Conservation (phyloP, 2,888 invertebrate species). For the Drosophila pegasa region DNA sequence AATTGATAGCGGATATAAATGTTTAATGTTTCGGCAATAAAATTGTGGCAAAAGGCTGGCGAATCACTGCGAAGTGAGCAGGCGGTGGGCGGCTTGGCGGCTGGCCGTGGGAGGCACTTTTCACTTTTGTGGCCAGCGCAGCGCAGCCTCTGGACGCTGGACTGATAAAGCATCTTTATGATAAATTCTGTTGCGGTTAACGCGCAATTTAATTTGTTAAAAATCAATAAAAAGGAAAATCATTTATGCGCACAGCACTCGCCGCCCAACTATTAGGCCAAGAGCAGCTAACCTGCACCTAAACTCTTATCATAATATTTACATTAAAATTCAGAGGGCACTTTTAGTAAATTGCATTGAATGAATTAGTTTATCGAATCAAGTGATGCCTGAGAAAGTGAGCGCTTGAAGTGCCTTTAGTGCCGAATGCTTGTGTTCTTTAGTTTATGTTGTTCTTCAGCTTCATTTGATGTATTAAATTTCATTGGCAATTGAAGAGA, state of each 20-base stretch:
- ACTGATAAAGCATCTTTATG: conserved; percentile 76
- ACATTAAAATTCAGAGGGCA: conserved; percentile 5
- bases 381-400: not conserved
- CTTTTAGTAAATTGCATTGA: not conserved
- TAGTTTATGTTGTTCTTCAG: not conserved
- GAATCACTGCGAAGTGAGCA: conserved; percentile 29
- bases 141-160: conserved; percentile 24
- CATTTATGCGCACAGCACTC: conserved; percentile 48
- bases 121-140: conserved; percentile 1
- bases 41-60: conserved; percentile 63
- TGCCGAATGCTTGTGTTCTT: too few relatives aligned
- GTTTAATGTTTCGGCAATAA: conserved; percentile 81
- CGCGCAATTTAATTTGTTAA: conserved; percentile 78
- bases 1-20: conserved; percentile 80
- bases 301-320: conserved; percentile 13
- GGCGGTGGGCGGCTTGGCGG: not conserved
- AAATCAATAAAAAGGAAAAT: conserved; percentile 79
- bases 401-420: not conserved
- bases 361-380: conserved; percentile 1
- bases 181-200: conserved; percentile 77
- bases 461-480: not conserved
- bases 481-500: not conserved
- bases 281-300: conserved; percentile 9
- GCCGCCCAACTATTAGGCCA: conserved; percentile 6
- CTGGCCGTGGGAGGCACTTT: too few relatives aligned